Conservation (phyloP, 2,797 vertebrate species). For the Hephaestus fuliginosus region DNA sequence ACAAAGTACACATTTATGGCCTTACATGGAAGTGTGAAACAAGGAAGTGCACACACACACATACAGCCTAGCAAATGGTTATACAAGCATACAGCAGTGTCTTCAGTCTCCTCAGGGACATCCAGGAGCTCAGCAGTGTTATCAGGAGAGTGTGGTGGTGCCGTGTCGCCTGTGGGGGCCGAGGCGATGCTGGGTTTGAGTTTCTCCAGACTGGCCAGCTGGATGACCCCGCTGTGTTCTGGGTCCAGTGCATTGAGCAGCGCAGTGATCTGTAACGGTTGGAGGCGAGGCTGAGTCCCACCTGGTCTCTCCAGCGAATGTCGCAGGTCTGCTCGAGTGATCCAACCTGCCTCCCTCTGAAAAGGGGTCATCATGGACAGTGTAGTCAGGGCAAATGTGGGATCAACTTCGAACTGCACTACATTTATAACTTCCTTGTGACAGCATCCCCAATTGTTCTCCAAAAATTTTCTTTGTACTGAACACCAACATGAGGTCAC, state of each 20-base stretch:
- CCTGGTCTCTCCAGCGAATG: slow-evolving; percentile 52
- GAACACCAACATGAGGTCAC: no score
- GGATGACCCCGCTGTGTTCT: slow-evolving; percentile 63
- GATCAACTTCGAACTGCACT: no score
- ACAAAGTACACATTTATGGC: background rate
- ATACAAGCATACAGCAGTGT: slow-evolving; percentile 10
- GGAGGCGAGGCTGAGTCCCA: background rate
- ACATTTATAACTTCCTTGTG: no score
- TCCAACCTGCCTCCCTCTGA: slow-evolving; percentile 64
- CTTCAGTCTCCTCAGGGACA: background rate
- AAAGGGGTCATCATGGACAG: no score
- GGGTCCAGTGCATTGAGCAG: slow-evolving; percentile 79
- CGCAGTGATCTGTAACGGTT: slow-evolving; percentile 70
- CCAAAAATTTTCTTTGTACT: no score
- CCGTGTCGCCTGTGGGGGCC: background rate
- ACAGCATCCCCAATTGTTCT: no score
- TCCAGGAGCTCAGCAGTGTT: background rate
- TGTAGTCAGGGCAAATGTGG: no score
- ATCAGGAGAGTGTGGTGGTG: background rate
- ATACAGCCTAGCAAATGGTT: background rate
- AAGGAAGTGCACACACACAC: background rate
- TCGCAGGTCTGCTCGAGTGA: slow-evolving; percentile 73
- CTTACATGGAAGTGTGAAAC: background rate
- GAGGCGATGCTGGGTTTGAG: slow-evolving; percentile 39
- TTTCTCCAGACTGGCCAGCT: slow-evolving; percentile 56